Evolutionary conservation across 1,140 invertebrate species (phyloP).

Genomic region (Drosophila tani): DNA sequence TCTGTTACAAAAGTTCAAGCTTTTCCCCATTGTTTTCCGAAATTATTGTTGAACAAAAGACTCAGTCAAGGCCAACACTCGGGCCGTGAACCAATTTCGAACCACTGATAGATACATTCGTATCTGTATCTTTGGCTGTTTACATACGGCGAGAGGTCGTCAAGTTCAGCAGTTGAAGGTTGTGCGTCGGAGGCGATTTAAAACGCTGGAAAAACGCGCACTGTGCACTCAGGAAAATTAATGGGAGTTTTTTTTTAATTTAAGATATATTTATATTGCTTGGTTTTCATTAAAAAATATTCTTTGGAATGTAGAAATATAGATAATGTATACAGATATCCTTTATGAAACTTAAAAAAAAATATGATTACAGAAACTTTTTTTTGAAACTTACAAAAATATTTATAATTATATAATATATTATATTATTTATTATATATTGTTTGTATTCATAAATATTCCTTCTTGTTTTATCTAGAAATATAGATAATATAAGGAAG

Average conservation of each 20-base stretch:
- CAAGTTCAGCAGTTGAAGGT: constrained; percentile 62
- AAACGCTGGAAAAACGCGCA: constrained; percentile 37
- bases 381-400: too few species aligned
- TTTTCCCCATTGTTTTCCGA: constrained; percentile 19
- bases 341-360: too few species aligned
- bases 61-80: constrained; percentile 39
- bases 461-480: too few species aligned
- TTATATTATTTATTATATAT: too few species aligned
- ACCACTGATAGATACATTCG: constrained; percentile 30
- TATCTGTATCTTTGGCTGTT: constrained; percentile 23
- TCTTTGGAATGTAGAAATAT: too few species aligned
- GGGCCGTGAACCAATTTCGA: constrained; percentile 68
- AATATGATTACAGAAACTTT: too few species aligned
- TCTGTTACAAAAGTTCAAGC: not conserved
- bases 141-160: constrained; percentile 35
- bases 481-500: too few species aligned
- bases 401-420: too few species aligned
- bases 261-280: too few species aligned
- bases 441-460: too few species aligned
- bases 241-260: too few species aligned
- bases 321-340: too few species aligned
- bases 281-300: not conserved
- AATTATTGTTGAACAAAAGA: constrained; percentile 4
- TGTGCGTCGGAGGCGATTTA: constrained; percentile 27
- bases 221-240: not conserved